Percentiles rank a stretch among this genome's conserved stretches.
phyloP scores from a whole-genome alignment of 2,113 vertebrate species.

The Corythornis vintsioides region DNA sequence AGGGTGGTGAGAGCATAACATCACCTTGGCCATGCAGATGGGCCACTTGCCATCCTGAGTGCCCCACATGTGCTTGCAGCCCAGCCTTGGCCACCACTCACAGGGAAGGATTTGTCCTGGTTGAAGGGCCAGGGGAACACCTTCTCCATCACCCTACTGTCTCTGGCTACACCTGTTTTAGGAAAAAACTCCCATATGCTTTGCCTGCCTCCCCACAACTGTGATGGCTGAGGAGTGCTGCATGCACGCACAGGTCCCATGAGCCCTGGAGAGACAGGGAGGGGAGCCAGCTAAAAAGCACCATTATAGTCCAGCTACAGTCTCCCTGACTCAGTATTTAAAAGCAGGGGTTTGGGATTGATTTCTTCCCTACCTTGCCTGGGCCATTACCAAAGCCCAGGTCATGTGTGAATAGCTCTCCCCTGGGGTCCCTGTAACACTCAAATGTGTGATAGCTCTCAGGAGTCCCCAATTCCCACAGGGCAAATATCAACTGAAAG shows the following conservation, averaged over 20 bases:
- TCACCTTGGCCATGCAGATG: rapidly evolving
- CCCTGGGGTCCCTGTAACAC: not conserved
- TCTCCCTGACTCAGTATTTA: not conserved
- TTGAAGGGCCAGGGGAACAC: not conserved
- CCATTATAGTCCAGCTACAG: not conserved
- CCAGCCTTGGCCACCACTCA: rapidly evolving
- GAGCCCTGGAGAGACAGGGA: not conserved
- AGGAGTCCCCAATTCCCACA: not conserved
- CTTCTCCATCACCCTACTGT: not conserved
- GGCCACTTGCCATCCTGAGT: rapidly evolving
- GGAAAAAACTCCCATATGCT: not conserved
- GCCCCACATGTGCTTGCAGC: rapidly evolving
- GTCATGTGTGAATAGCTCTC: not conserved
- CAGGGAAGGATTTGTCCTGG: not conserved
- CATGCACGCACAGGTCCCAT: rapidly evolving
- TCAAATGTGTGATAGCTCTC: not conserved
- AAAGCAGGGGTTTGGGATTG: not conserved
- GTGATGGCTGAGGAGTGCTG: rapidly evolving
- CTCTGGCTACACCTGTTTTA: not conserved
- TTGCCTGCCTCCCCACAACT: not conserved
- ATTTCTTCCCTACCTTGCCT: not conserved
- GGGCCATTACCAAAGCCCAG: not conserved
- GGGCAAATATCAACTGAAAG: not conserved
- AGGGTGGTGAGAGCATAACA: not conserved
- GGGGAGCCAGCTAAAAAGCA: not conserved